Conservation (phyloP, 92 coral and sea anemone genomes). For the Umimayanthus kanabou region DNA sequence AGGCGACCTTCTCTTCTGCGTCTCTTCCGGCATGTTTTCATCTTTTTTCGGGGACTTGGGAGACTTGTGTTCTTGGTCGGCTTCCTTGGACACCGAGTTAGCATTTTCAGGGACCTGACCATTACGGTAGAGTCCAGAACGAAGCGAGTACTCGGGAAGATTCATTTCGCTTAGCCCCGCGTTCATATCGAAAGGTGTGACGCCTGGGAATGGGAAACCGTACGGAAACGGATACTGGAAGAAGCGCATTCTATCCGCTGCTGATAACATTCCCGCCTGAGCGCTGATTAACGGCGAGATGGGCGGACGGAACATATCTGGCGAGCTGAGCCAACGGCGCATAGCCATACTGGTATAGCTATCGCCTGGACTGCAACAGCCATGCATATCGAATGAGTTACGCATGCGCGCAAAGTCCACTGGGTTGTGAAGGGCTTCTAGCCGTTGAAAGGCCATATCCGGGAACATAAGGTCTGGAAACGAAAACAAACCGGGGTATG, state of each 20-base stretch:
- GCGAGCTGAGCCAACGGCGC: conserved; percentile 82
- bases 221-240: conserved; percentile 77
- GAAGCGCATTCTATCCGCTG: conserved; percentile 83
- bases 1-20: conserved; percentile 37
- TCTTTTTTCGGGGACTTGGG: conserved; percentile 49
- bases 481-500: conserved; percentile 70
- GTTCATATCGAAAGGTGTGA: conserved; percentile 71
- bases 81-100: conserved; percentile 35
- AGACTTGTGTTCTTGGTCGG: conserved; percentile 37
- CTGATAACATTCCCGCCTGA: conserved; percentile 73
- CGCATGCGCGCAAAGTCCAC: conserved; percentile 72
- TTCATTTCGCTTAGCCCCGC: conserved; percentile 68
- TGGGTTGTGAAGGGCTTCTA: conserved; percentile 61
- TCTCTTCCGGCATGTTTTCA: conserved; percentile 30
- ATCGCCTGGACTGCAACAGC: conserved; percentile 70
- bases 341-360: conserved; percentile 77
- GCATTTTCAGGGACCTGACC: conserved; percentile 49
- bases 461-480: conserved; percentile 91
- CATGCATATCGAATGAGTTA: conserved; percentile 70
- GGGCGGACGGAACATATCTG: conserved; percentile 80
- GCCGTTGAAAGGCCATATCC: conserved; percentile 78
- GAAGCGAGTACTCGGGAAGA: conserved; percentile 55
- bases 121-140: conserved; percentile 51
- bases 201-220: conserved; percentile 69
- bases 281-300: conserved; percentile 78